These are phyloP conservation scores for Agrotis segetum DNA, from an alignment of 2,888 invertebrate species.

Conservation along the genomic window DNA sequence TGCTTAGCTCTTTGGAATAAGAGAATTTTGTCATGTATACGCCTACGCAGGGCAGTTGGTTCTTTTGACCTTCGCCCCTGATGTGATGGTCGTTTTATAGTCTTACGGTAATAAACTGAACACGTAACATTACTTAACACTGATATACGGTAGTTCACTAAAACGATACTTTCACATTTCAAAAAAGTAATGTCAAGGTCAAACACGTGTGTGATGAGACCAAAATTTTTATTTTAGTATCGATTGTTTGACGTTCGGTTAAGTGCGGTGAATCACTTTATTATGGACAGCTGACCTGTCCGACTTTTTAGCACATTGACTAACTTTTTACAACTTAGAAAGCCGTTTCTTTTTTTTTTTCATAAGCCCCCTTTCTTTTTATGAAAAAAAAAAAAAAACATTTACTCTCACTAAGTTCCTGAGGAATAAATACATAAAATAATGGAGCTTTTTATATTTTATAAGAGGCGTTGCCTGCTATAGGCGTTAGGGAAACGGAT, in stretches of 20 bases:
- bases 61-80: constrained; percentile 45
- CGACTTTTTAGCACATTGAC: no score
- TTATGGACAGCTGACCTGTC: no score
- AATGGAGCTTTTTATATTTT: no score
- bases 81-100: constrained; percentile 67
- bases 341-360: no score
- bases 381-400: no score
- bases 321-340: no score
- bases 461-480: no score
- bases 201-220: constrained; percentile 23
- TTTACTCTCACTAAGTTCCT: no score
- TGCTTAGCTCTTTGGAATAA: constrained; percentile 30
- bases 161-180: constrained; percentile 71
- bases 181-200: constrained; percentile 66
- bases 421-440: no score
- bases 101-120: constrained; percentile 67
- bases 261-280: constrained; percentile 2
- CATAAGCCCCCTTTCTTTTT: no score
- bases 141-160: constrained; percentile 69
- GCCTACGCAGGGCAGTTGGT: constrained; percentile 53
- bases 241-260: constrained; percentile 1
- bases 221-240: constrained; percentile 29
- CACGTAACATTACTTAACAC: constrained; percentile 73
- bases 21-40: constrained; percentile 36
- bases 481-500: no score